A percentile compares a stretch with the other conserved stretches of the same genome.
These are phyloP conservation scores for Bruchidius siliquastri DNA, from an alignment of 2,888 invertebrate species.

Conservation along the genomic window DNA sequence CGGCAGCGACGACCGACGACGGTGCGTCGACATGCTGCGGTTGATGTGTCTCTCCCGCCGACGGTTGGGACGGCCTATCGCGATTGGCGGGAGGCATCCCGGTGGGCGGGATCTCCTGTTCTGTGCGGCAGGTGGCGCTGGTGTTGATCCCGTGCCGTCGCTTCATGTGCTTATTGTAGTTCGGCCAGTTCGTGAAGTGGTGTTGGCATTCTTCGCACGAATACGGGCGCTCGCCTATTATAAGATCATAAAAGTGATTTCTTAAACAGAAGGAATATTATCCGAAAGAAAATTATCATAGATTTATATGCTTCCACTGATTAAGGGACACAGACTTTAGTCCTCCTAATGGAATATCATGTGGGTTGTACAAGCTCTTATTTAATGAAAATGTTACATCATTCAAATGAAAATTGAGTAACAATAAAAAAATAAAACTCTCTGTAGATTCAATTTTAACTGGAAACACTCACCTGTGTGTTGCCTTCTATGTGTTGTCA, in stretches of 20 bases:
- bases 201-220: conserved; percentile 67
- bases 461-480: conserved; percentile 63
- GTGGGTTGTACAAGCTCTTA: too few relatives aligned
- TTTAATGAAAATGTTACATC: too few relatives aligned
- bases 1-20: background rate
- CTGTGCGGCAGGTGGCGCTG: conserved; percentile 45
- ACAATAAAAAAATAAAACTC: too few relatives aligned
- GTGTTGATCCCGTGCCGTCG: conserved; percentile 59
- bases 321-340: background rate
- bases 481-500: conserved; percentile 68
- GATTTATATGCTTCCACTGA: background rate
- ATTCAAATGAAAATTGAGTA: too few relatives aligned
- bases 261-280: background rate
- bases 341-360: too few relatives aligned
- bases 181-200: conserved; percentile 78
- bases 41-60: background rate
- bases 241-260: background rate
- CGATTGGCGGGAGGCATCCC: conserved; percentile 35
- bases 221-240: conserved; percentile 60
- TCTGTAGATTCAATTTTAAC: too few relatives aligned
- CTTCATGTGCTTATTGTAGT: conserved; percentile 80
- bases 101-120: conserved; percentile 46
- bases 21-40: background rate
- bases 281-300: background rate
- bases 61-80: background rate